phyloP scores from a whole-genome alignment of 2,113 vertebrate genomes.

The Neotragus moschatus region DNA sequence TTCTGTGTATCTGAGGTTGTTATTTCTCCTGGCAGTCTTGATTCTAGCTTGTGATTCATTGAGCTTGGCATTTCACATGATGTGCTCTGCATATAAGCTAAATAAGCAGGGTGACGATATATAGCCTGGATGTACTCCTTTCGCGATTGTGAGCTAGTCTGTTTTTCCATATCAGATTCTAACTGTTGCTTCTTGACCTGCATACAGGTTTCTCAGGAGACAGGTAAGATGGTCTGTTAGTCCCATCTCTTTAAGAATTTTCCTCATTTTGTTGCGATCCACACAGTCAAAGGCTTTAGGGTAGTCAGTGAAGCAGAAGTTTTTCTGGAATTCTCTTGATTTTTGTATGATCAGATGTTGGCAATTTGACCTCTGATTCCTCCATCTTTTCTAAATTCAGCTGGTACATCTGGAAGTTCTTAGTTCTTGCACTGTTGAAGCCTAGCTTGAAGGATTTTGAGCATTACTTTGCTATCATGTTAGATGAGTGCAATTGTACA shows the following conservation, averaged over 20 bases:
- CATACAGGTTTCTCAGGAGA: neutral
- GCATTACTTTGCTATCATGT: neutral
- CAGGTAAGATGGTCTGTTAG: neutral
- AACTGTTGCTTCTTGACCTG: neutral
- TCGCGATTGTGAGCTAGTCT: neutral
- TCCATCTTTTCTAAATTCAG: neutral
- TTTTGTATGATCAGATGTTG: neutral
- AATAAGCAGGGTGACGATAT: neutral
- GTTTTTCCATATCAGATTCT: neutral
- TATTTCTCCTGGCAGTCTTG: neutral
- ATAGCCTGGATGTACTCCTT: neutral
- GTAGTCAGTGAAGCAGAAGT: neutral
- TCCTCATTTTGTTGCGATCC: neutral
- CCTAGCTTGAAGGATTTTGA: neutral
- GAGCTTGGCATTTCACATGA: neutral
- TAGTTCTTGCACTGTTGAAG: neutral
- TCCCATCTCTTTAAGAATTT: neutral
- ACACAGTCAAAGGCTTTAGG: neutral
- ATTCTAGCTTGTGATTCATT: neutral
- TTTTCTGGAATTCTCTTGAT: neutral
- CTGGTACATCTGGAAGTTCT: neutral
- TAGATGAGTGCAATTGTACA: neutral
- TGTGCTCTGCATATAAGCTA: neutral
- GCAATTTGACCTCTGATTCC: neutral
- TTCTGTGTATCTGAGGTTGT: neutral